Base-by-base conservation (phyloP, 2,797 vertebrate species). In the Acanthurus lineatus region DNA sequence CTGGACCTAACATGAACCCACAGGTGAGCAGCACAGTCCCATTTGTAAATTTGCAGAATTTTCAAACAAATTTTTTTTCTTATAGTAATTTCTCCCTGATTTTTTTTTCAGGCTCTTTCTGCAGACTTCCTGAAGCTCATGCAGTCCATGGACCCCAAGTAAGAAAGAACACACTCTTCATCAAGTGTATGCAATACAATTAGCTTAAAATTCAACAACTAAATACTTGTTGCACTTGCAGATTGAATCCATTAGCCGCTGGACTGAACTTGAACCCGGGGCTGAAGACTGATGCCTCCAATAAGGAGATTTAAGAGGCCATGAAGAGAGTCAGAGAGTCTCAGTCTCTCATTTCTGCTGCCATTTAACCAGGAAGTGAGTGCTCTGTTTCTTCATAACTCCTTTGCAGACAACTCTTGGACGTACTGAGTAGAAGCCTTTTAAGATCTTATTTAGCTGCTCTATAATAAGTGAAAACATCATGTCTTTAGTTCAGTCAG, bases 281-380 rank as follows among this genome's bases (percentile, higher is more conserved):
- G 77, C 89, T 99, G 87, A 99, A 99, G 86, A 95, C 95, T 0
- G 98, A 99, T 69, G 96, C 96, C 54, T 97, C 97, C 61, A 99
- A 97, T 88, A 99, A 99, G 93, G 98, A 99, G 93, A 99, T 99
- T 22, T 98, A 99, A 93, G 98, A 99, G 90, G 98, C 98, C n/a
- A 99, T 99, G 98, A 99, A 99, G 91, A 96, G 98, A 91, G 98
- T 99, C 61, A 87, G 97, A 84, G 98, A 99, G 92, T 98, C 98
- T 70, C 98, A 99, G 91, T 99, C 98, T 4, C 84, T 99, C 78
- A 99, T 99, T 81, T 99, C 98, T 90, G 98, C 98, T 77, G 98
- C 97, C 77, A 99, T 99, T 35, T 98, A 99, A 92, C 98, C 98
- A 87, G 98, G 98, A 96, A 96, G 96, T 96, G 80, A 95, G 95